A percentile compares a stretch with the other conserved stretches of the same genome.
Conservation (phyloP, 2,888 invertebrate genomes). For the Rapana venosa region DNA sequence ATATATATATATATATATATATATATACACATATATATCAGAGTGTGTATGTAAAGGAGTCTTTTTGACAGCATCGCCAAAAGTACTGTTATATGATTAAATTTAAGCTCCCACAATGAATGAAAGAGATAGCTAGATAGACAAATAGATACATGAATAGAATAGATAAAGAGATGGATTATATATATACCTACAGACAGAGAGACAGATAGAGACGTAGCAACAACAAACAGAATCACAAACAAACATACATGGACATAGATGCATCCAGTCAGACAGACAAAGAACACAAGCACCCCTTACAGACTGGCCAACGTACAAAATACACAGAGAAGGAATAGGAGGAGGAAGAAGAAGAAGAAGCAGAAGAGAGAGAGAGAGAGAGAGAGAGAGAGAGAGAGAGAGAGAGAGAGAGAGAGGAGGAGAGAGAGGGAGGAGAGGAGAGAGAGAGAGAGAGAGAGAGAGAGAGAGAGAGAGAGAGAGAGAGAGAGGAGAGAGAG, state of each 20-base stretch:
- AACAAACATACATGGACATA: not conserved
- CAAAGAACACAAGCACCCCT: not conserved
- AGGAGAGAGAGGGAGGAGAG: not conserved
- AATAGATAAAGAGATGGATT: not conserved
- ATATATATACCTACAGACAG: not conserved
- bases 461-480: not conserved
- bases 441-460: not conserved
- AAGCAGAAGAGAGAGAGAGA: not conserved
- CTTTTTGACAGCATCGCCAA: too few species aligned
- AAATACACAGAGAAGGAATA: not conserved
- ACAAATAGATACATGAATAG: not conserved
- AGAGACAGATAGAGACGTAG: not conserved
- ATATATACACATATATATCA: too few species aligned
- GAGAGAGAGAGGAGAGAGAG: not conserved
- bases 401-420: not conserved
- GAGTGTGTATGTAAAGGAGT: too few species aligned
- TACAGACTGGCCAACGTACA: not conserved
- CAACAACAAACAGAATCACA: not conserved
- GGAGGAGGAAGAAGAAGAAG: too few species aligned
- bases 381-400: not conserved
- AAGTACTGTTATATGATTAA: too few species aligned
- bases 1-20: too few species aligned
- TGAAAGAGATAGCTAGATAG: not conserved
- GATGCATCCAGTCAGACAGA: not conserved
- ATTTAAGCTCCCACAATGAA: too few species aligned